A percentile compares a stretch with the other conserved stretches of the same genome.
Evolutionary conservation across 2,113 vertebrate species (phyloP).

Genomic region (Choloepus hoffmanni): DNA sequence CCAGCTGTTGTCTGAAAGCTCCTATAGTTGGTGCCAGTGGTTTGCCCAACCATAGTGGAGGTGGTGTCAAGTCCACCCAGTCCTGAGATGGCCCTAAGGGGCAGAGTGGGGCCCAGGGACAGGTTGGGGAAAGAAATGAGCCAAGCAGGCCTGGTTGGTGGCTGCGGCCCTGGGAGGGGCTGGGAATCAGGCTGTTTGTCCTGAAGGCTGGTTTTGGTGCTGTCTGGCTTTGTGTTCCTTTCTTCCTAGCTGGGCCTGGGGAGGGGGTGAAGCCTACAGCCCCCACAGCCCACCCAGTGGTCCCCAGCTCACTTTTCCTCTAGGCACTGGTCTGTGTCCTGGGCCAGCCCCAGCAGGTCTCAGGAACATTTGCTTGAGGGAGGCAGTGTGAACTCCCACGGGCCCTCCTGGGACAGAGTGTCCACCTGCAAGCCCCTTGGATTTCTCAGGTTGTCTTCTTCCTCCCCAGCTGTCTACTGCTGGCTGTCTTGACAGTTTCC

Average conservation of each 20-base stretch:
- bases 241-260: not conserved
- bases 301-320: not conserved
- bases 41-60: not conserved
- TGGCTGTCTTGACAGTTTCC: not conserved
- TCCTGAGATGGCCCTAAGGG: not conserved
- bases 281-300: not conserved
- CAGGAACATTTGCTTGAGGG: not conserved
- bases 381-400: not conserved
- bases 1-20: not conserved
- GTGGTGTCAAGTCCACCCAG: not conserved
- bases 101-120: not conserved
- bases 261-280: not conserved
- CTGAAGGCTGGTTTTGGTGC: not conserved
- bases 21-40: not conserved
- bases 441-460: not conserved
- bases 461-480: not conserved
- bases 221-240: not conserved
- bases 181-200: not conserved
- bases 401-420: not conserved
- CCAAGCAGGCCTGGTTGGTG: not conserved
- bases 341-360: not conserved
- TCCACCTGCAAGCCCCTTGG: not conserved
- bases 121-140: not conserved
- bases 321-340: no score
- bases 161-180: not conserved